Base-by-base conservation (phyloP, 2,113 vertebrate species). In the Calidris pugnax region DNA sequence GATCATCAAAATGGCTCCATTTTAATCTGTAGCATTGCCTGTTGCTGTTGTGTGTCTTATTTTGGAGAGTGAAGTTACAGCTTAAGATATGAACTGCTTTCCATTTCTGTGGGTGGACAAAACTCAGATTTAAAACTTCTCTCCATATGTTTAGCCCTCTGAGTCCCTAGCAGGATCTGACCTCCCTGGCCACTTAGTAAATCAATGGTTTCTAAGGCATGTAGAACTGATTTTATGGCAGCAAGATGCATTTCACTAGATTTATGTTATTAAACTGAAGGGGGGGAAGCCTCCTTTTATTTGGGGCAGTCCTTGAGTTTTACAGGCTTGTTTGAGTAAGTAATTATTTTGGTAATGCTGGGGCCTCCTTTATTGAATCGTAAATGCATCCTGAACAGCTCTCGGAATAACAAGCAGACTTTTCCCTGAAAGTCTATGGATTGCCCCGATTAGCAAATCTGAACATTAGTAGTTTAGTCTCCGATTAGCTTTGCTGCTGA, bases 301-400 rank as follows among this genome's bases (percentile, higher is more conserved):
- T 97, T 95, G 94, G 96, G 96, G 95, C 89, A 93, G 87, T 94
- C 60, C 89, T 97, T 97, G 89, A 95, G 96, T 98, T 98, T 98
- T 98, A 98, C 88, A 95, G 95, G 97, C 96, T 97, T 97, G 96
- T 97, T 98, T 98, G 95, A 98, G 97, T 97, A 97, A 98, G 97
- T 98, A 98, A 98, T 98, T 98, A 98, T 98, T 95, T 97, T 95
- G 96, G 97, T 95, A 97, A 97, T 97, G 94, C 95, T 92, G 75
- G 93, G 96, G 91, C 97, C 97, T 97, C 96, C 96, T 97, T 98
- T 98, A 98, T 95, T 90, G 98, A 97, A 97, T 92, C 92, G 63
- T 98, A 98, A 98, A 98, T 96, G 97, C 96, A 96, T 97, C 97
- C 96, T 96, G 96, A 85, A 94, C 94, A 95, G 81, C 95, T 90